Conservation (phyloP, 1,140 invertebrate genomes). For the Caenorhabditis briggsae region DNA sequence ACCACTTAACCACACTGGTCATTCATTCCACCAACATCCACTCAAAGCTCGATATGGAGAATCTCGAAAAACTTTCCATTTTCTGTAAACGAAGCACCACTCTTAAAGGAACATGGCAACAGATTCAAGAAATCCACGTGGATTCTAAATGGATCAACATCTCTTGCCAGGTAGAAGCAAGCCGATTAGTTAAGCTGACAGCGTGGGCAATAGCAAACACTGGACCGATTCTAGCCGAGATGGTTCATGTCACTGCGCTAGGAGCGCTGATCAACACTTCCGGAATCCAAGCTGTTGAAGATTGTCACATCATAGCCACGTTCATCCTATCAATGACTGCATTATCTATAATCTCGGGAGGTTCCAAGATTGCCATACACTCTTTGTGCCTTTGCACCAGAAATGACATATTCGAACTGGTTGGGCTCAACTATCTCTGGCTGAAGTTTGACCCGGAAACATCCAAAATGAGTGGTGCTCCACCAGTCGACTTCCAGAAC, state of each 20-base stretch:
- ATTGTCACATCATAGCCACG: conserved; percentile 18
- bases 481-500: conserved; percentile 9
- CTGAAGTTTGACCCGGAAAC: neutral
- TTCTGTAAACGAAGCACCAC: conserved; percentile 27
- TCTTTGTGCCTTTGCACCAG: neutral
- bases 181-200: neutral
- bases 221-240: neutral
- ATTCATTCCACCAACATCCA: conserved; percentile 47
- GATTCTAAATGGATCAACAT: conserved; percentile 48
- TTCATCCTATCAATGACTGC: neutral
- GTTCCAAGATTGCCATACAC: neutral
- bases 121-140: conserved; percentile 29
- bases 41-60: neutral
- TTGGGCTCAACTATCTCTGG: conserved; percentile 19
- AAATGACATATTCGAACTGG: neutral
- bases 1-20: neutral
- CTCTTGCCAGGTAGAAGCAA: neutral
- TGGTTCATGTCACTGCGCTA: neutral
- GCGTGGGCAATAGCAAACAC: neutral
- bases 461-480: neutral
- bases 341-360: neutral
- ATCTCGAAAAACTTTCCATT: conserved; percentile 24
- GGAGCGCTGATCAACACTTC: neutral
- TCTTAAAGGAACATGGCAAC: neutral
- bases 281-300: neutral